phyloP scores from a whole-genome alignment of 2,797 vertebrate species.

The Thunnus albacares region DNA sequence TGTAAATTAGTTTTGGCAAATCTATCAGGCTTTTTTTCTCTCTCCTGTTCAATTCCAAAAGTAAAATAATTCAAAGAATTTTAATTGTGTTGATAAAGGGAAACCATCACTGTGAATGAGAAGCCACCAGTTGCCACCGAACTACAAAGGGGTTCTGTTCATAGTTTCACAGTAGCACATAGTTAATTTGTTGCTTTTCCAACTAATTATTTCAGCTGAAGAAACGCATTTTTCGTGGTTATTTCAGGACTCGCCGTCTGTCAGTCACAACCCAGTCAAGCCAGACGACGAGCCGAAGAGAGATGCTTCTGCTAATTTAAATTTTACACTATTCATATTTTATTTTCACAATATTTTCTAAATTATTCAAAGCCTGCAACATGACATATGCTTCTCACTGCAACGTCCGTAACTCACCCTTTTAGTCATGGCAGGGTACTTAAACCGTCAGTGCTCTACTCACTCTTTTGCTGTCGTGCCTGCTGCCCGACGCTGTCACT shows the following conservation, averaged over 20 bases:
- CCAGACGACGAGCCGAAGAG: neutral
- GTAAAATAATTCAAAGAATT: conserved; percentile 29
- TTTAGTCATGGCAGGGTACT: no score
- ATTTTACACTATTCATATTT: neutral
- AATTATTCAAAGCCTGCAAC: neutral
- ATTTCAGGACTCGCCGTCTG: neutral
- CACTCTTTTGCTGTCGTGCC: neutral
- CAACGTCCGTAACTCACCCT: neutral
- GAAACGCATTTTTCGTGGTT: neutral
- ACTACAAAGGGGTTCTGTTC: neutral
- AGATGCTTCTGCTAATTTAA: neutral
- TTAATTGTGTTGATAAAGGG: conserved; percentile 21
- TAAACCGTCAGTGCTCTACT: neutral
- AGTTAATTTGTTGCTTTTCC: neutral
- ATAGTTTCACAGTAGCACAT: neutral
- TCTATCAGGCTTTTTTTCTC: conserved; percentile 30
- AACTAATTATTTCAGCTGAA: conserved; percentile 1
- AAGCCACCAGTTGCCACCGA: neutral
- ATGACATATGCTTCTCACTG: neutral
- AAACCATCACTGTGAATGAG: conserved; percentile 7
- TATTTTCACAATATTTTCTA: neutral
- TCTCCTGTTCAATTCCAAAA: conserved; percentile 17
- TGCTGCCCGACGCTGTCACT: neutral
- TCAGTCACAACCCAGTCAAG: neutral
- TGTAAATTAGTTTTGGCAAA: conserved; percentile 39